Evolutionary conservation across 2,113 vertebrate species (phyloP), one percentile per base, ranked within the genome.

Genomic region (Catharus minimus): DNA sequence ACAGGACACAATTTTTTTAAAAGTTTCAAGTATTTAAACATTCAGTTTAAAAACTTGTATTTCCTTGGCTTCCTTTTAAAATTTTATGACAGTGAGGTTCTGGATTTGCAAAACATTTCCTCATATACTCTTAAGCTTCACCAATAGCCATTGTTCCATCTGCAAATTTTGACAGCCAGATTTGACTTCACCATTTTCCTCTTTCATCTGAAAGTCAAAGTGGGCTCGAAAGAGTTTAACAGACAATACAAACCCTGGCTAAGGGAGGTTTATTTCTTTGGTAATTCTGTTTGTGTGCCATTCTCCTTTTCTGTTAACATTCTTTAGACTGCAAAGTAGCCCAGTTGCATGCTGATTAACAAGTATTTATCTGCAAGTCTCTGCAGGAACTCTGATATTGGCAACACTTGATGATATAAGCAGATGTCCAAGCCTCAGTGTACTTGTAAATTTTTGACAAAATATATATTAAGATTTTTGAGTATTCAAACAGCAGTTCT

Each of bases 401-500:
- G 84, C 77, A 86, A 57, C 33, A 22, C 41, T 15, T 82, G 36
- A 93, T 68, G 67, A 77, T 52, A 74, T 7, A 86, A 93, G 56
- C 85, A 93, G 90, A 86, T 53, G 41, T 78, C 66, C 7, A 10
- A 88, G 65, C 66, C 88, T 84, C 90, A 69, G 9, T 30, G 38
- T 87, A 88, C 82, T 90, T 94, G 68, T 82, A 88, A 94, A 76
- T 75, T 91, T 95, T 79, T 78, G 33, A 85, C 46, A 76, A 86
- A 82, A 68, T 64, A 76, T 41, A 86, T 7, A 1, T 82, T 67
- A 61, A 81, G 10, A 56, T 85, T 75, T 92, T 67, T 66, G 75
- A 85, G 79, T 83, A 88, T 50, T 92, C 61, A 46, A 92, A 91
- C 88, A 89, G 79, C 82, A 91, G 69, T 52, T 41, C 66, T 82